These are phyloP conservation scores for Megaceryle alcyon DNA, from an alignment of 2,797 vertebrate genomes.

Conservation along the genomic window DNA sequence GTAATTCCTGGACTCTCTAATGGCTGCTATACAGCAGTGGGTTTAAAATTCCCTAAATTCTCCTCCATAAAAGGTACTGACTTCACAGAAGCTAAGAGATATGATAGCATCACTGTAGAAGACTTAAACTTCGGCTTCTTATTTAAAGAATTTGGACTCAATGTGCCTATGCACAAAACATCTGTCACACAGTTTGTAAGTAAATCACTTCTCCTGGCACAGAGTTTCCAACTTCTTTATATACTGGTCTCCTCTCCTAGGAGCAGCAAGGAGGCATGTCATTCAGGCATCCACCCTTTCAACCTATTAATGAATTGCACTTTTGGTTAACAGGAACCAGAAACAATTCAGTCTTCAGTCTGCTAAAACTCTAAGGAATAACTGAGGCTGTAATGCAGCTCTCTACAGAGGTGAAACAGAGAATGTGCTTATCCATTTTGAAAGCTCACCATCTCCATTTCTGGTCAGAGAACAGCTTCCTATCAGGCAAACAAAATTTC, in stretches of 20 bases:
- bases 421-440: no score
- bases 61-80: background rate
- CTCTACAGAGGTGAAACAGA: background rate
- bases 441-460: background rate
- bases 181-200: background rate
- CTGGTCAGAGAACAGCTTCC: background rate
- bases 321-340: background rate
- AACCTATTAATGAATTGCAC: background rate
- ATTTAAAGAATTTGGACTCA: background rate
- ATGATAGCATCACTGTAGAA: background rate
- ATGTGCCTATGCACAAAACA: background rate
- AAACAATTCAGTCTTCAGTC: background rate
- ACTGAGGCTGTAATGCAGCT: background rate
- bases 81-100: background rate
- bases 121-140: background rate
- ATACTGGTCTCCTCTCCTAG: background rate
- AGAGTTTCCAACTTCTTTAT: background rate
- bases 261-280: background rate
- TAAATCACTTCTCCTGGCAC: background rate
- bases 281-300: background rate
- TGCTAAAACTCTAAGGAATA: background rate
- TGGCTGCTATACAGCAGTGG: background rate
- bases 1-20: background rate
- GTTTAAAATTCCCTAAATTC: background rate
- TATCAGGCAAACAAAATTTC: background rate